These are phyloP conservation scores for Ligdia adustata DNA, from an alignment of 2,888 invertebrate species.

Conservation along the genomic window DNA sequence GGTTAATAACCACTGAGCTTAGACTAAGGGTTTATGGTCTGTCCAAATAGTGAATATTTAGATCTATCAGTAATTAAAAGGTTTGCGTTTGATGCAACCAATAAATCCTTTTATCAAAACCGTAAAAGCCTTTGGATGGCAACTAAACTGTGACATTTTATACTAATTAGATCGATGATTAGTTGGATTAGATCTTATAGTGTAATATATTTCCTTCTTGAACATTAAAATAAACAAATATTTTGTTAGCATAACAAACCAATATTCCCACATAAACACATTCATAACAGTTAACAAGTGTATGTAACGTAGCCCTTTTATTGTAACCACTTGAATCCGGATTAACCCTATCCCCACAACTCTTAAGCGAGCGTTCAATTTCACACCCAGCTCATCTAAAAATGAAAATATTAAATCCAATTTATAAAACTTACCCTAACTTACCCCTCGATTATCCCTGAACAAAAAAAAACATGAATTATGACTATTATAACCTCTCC, in stretches of 20 bases:
- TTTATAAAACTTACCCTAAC: conserved; percentile 70
- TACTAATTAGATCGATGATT: no score
- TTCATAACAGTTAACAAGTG: conserved; percentile 37
- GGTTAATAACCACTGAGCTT: no score
- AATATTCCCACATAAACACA: conserved; percentile 21
- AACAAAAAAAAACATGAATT: conserved; percentile 73
- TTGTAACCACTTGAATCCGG: conserved; percentile 55
- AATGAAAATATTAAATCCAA: conserved; percentile 83
- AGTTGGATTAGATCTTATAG: no score
- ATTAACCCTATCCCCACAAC: conserved; percentile 71
- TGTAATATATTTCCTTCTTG: no score
- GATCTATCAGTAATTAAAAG: no score
- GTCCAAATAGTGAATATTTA: no score
- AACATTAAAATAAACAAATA: no score
- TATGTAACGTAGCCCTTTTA: conserved; percentile 43
- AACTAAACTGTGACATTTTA: no score
- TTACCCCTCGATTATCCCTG: conserved; percentile 70
- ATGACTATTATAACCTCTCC: conserved; percentile 78
- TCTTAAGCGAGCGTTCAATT: conserved; percentile 78
- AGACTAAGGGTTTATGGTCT: no score
- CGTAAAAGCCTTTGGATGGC: no score
- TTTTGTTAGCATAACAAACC: conserved; percentile 4
- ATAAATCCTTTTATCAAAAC: no score
- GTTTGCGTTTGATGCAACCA: no score
- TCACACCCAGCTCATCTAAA: conserved; percentile 78